These are phyloP conservation scores for Montipora efflorescens DNA, from an alignment of 64 coral and sea anemone species.

Conservation along the genomic window DNA sequence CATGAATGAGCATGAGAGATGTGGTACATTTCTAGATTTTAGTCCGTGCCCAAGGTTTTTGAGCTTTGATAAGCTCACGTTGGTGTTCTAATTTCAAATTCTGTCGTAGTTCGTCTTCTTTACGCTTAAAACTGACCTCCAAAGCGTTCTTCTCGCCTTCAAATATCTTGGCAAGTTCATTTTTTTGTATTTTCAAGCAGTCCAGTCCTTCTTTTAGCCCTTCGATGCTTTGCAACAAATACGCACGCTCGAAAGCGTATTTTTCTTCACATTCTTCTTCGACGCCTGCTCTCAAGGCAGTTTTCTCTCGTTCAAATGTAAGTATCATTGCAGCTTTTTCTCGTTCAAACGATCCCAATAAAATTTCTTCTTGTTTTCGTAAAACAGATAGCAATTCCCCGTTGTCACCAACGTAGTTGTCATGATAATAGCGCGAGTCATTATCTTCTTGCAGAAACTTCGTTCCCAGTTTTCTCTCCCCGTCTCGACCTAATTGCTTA, in stretches of 20 bases:
- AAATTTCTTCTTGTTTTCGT: conserved; percentile 57
- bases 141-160: conserved; percentile 73
- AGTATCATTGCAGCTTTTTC: conserved; percentile 53
- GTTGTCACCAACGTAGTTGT: neutral
- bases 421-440: neutral
- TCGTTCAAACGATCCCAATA: conserved; percentile 29
- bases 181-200: conserved; percentile 61
- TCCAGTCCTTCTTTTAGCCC: conserved; percentile 68
- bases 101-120: conserved; percentile 62
- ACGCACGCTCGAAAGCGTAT: conserved; percentile 41
- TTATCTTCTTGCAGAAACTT: neutral
- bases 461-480: neutral
- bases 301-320: conserved; percentile 65
- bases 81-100: conserved; percentile 53
- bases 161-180: conserved; percentile 84
- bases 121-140: conserved; percentile 45
- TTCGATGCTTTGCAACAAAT: conserved; percentile 41
- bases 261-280: conserved; percentile 51
- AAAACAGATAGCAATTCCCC: conserved; percentile 42
- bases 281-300: conserved; percentile 19
- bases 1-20: neutral
- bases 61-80: conserved; percentile 58
- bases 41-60: conserved; percentile 55
- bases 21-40: conserved; percentile 31
- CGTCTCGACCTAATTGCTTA: neutral